phyloP scores from a whole-genome alignment of 2,888 invertebrate genomes.

The Luffia ferchaultella region DNA sequence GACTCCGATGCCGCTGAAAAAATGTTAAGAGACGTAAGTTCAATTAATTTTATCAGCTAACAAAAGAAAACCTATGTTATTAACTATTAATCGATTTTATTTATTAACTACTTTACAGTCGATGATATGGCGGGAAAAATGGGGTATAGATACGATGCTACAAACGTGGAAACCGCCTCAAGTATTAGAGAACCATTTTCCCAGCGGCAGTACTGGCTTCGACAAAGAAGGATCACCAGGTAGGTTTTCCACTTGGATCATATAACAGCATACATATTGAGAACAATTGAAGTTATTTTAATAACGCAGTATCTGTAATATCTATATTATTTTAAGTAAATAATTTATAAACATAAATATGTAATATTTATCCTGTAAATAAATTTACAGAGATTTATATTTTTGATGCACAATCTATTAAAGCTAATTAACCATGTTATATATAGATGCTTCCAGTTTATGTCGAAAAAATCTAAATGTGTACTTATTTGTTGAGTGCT shows the following conservation, averaged over 20 bases:
- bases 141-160: slow-evolving; percentile 76
- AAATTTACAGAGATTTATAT: too few species aligned
- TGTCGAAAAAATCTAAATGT: too few species aligned
- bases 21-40: slow-evolving; percentile 89
- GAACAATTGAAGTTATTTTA: too few species aligned
- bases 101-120: slow-evolving; percentile 60
- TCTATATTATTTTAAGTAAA: too few species aligned
- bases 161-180: slow-evolving; percentile 76
- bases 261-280: too few species aligned
- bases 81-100: neutral
- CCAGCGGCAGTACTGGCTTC: slow-evolving; percentile 80
- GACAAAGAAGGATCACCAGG: slow-evolving; percentile 87
- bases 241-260: slow-evolving; percentile 24
- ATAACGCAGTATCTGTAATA: too few species aligned
- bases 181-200: slow-evolving; percentile 74
- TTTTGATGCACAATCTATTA: too few species aligned
- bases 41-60: slow-evolving; percentile 19
- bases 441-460: too few species aligned
- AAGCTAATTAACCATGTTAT: too few species aligned
- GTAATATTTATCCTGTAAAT: too few species aligned
- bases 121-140: slow-evolving; percentile 75
- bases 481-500: too few species aligned
- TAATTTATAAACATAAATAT: too few species aligned
- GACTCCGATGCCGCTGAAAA: slow-evolving; percentile 88
- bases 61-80: neutral